Evolutionary conservation across 2,113 vertebrate species (phyloP).

Genomic region (Lasiurus cinereus): DNA sequence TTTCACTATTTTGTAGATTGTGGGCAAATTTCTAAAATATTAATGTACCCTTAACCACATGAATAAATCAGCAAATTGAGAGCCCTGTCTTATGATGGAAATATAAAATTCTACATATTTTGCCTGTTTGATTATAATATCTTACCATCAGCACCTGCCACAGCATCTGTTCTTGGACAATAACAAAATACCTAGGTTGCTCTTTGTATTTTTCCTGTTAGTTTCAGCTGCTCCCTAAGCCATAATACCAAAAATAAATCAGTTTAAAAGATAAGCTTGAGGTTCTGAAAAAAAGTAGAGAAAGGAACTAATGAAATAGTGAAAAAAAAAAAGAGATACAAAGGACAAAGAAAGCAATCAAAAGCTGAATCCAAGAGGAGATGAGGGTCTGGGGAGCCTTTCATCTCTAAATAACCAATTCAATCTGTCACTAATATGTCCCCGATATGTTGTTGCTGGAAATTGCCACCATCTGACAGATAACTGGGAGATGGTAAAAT

Average conservation of each 20-base stretch:
- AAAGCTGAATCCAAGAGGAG: slow-evolving; percentile 41
- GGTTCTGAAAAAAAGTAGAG: slow-evolving; percentile 66
- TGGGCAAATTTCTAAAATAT: slow-evolving; percentile 60
- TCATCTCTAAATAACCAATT: slow-evolving; percentile 57
- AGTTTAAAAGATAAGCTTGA: slow-evolving; percentile 72
- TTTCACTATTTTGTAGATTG: background rate
- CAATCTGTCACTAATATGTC: slow-evolving; percentile 44
- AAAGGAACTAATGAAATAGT: slow-evolving; percentile 52
- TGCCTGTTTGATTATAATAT: slow-evolving; percentile 69
- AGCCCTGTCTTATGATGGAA: background rate
- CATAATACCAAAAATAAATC: slow-evolving; percentile 76
- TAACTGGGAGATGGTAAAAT: slow-evolving; percentile 11
- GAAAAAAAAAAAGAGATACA: slow-evolving; percentile 51
- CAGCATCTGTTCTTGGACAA: slow-evolving; percentile 64
- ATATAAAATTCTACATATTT: slow-evolving; percentile 66
- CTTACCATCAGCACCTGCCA: slow-evolving; percentile 65
- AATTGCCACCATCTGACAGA: slow-evolving; percentile 67
- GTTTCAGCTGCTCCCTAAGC: slow-evolving; percentile 54
- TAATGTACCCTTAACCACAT: slow-evolving; percentile 22
- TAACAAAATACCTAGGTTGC: slow-evolving; percentile 45
- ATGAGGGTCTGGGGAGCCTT: slow-evolving; percentile 19
- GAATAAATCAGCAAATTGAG: slow-evolving; percentile 53
- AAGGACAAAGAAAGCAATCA: slow-evolving; percentile 58
- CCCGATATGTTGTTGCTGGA: background rate
- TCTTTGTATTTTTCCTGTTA: slow-evolving; percentile 69